Conservation (phyloP, 2,113 vertebrate species). For the Ornithorhynchus anatinus region DNA sequence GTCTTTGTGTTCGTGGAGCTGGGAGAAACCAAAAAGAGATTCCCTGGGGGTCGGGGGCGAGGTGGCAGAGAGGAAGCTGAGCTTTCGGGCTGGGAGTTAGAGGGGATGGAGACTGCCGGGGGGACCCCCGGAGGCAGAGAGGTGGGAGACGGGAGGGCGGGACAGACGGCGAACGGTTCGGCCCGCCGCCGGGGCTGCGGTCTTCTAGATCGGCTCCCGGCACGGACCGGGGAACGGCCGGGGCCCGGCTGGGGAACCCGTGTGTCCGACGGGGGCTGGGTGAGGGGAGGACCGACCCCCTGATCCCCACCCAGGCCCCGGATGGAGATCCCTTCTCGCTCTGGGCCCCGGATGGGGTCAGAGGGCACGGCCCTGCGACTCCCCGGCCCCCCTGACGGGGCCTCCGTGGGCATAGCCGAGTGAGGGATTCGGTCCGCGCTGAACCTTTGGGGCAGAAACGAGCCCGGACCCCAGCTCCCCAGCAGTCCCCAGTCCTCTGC, state of each 20-base stretch:
- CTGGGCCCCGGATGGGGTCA: slow-evolving; percentile 15
- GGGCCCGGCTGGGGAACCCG: too few relatives aligned
- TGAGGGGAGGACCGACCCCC: too few relatives aligned
- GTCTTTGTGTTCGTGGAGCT: slow-evolving; percentile 84
- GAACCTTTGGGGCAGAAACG: too few relatives aligned
- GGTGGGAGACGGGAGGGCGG: neutral
- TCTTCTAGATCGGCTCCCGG: too few relatives aligned
- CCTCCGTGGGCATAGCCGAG: neutral
- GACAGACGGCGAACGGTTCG: neutral
- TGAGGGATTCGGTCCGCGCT: too few relatives aligned
- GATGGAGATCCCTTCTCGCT: neutral
- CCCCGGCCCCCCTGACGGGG: neutral
- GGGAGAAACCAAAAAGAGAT: slow-evolving; percentile 79
- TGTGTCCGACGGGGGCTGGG: too few relatives aligned
- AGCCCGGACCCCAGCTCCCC: too few relatives aligned
- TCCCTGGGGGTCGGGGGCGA: slow-evolving; percentile 36
- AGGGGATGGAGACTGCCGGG: neutral
- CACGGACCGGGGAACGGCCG: too few relatives aligned
- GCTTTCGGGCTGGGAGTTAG: slow-evolving; percentile 40
- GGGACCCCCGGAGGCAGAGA: neutral
- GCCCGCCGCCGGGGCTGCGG: too few relatives aligned
- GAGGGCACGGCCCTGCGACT: neutral
- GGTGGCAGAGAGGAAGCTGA: slow-evolving; percentile 19
- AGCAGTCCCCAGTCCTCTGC: too few relatives aligned
- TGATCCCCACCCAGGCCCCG: neutral